A percentile compares a stretch with the other conserved stretches of the same genome.
phyloP scores from a whole-genome alignment of 2,888 invertebrate genomes.

The Malthinus flaveolus region DNA sequence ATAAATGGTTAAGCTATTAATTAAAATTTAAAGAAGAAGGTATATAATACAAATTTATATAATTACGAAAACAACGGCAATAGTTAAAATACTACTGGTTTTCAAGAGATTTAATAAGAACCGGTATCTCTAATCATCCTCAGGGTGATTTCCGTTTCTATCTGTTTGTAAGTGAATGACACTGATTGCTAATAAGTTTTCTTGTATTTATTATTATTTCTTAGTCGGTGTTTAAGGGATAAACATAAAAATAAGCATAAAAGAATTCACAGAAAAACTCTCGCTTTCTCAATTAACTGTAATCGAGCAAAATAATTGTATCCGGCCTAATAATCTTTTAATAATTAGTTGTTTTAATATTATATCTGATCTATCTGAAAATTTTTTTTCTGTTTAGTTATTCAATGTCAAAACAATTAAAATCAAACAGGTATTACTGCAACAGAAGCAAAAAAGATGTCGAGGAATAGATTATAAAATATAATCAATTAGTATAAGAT shows the following conservation, averaged over 20 bases:
- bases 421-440: no score
- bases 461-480: no score
- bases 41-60: constrained; percentile 11
- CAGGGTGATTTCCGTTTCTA: constrained; percentile 16
- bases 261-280: no score
- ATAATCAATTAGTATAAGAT: no score
- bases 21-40: constrained; percentile 7
- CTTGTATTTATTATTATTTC: constrained; percentile 16
- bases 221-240: not conserved
- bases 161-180: constrained; percentile 20
- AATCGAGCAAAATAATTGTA: not conserved
- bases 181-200: constrained; percentile 26
- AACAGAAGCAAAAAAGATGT: no score
- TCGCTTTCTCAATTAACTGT: not conserved
- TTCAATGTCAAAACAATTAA: no score
- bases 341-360: no score
- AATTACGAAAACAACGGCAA: constrained; percentile 21
- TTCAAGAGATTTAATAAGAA: constrained; percentile 23
- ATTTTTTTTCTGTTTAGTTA: no score
- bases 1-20: constrained; percentile 12
- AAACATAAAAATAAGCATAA: no score
- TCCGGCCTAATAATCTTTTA: not conserved
- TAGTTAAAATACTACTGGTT: constrained; percentile 25
- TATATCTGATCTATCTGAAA: no score
- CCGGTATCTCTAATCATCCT: constrained; percentile 13